Evolutionary conservation across 2,888 invertebrate species (phyloP).

Genomic region (Pollenia amentaria): DNA sequence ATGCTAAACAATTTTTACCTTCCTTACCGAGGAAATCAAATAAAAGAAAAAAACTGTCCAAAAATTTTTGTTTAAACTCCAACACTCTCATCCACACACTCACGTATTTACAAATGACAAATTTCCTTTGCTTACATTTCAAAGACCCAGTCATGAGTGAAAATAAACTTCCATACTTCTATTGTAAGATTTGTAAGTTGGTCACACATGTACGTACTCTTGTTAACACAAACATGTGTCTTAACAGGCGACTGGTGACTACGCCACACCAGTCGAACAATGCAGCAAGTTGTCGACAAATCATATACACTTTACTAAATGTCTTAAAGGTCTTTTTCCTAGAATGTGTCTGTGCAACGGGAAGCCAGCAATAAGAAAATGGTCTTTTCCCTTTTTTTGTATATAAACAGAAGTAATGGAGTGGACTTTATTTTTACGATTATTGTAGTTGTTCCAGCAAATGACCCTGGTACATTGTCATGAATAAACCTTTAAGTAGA

Average conservation of each 20-base stretch:
- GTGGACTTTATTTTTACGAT: slow-evolving; percentile 82
- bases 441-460: slow-evolving; percentile 75
- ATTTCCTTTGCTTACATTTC: slow-evolving; percentile 73
- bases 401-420: slow-evolving; percentile 79
- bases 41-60: slow-evolving; percentile 29
- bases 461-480: slow-evolving; percentile 49
- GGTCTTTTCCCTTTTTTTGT: slow-evolving; percentile 46
- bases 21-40: slow-evolving; percentile 29
- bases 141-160: slow-evolving; percentile 71
- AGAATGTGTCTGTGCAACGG: slow-evolving; percentile 33
- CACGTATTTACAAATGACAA: slow-evolving; percentile 67
- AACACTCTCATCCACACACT: slow-evolving; percentile 26
- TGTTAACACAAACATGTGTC: slow-evolving; percentile 13
- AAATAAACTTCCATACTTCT: slow-evolving; percentile 67
- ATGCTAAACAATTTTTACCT: slow-evolving; percentile 60
- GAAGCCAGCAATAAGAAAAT: slow-evolving; percentile 65
- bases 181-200: slow-evolving; percentile 26
- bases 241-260: neutral
- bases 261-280: slow-evolving; percentile 40
- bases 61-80: slow-evolving; percentile 58
- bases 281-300: slow-evolving; percentile 74
- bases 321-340: slow-evolving; percentile 58
- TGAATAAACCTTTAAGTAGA: slow-evolving; percentile 43
- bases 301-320: slow-evolving; percentile 69
- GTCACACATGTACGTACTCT: slow-evolving; percentile 35